Conservation (phyloP, 2,797 vertebrate genomes). For the Xenops minutus region DNA sequence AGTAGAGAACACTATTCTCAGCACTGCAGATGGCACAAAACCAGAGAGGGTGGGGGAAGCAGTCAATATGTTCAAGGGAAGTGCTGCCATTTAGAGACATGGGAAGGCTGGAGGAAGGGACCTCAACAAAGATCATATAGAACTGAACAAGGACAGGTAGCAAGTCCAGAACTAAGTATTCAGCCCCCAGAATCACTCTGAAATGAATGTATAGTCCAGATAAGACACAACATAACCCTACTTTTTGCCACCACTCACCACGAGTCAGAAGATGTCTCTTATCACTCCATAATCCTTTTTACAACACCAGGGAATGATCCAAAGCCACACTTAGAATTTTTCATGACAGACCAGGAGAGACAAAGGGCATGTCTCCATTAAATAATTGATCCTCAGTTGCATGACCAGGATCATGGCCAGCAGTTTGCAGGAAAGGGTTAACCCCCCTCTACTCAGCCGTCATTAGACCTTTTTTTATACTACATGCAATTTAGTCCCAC, state of each 20-base stretch:
- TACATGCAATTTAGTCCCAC: background rate
- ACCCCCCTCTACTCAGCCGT: background rate
- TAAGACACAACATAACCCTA: background rate
- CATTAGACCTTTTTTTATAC: background rate
- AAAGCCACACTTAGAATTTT: background rate
- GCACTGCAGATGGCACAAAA: background rate
- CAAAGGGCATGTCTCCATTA: background rate
- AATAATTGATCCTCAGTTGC: background rate
- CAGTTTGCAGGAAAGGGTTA: background rate
- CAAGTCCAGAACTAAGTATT: background rate
- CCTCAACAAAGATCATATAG: background rate
- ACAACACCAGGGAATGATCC: background rate
- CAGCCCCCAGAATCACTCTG: background rate
- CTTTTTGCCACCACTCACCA: background rate
- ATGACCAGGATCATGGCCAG: background rate
- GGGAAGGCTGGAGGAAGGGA: background rate
- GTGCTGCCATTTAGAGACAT: background rate
- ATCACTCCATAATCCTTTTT: background rate
- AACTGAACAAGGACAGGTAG: background rate
- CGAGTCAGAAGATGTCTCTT: background rate
- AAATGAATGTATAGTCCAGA: background rate
- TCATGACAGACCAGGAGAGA: background rate
- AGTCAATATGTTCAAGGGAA: background rate
- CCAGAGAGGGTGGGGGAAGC: accelerated
- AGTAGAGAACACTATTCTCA: background rate